Base-by-base conservation (phyloP, 2,888 invertebrate species). In the Strigamia transsilvanica region DNA sequence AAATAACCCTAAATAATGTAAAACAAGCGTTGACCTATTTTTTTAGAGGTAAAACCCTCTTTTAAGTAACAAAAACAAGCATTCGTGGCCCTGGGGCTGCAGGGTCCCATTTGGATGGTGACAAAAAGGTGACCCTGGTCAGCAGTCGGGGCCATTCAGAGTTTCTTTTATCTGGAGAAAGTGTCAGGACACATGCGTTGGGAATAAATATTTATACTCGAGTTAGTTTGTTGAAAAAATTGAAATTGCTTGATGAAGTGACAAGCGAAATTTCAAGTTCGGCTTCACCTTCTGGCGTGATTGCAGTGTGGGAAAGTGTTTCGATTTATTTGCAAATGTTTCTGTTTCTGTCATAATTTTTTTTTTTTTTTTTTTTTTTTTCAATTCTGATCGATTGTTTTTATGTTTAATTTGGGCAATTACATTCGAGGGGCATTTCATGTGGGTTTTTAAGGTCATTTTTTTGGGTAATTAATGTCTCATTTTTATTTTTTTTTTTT, bases 41-140 rank as follows among this genome's bases (percentile, higher is more conserved):
- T 66, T 51, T 27, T 18, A 51, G 3, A 18, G n/a, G 15, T 51
- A 15, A 18, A 66, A 46, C 46, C 13, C 46, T 56, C 56, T 18
- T 56, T 56, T 56, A n/a, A 18, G 18, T 56, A n/a, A 56, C 56
- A 15, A 73, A 27, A 27, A 32, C 27, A 6, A 61, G 32, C 27
- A 32, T 32, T 73, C 3, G 4, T 73, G 12, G 32, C 73, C 32
- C 32, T 12, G 23, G 56, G 56, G 56, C 27, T 32, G 27, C 27
- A 4, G n/a, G 32, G 15, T 13, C 27, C 32, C 73, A 32, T 73
- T 73, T 73, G 23, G 32, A 12, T 73, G 73, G 23, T 73, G 73
- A 73, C 27, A 27, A 73, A 83, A 87, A 87, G 82, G 87, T 86
- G 41, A 87, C 84, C 18, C 87, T 87, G 85, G 51, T 79, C 79